A percentile compares a stretch with the other conserved stretches of the same genome.
Conservation (phyloP, 2,888 invertebrate genomes). For the Tetrapedia diversipes region DNA sequence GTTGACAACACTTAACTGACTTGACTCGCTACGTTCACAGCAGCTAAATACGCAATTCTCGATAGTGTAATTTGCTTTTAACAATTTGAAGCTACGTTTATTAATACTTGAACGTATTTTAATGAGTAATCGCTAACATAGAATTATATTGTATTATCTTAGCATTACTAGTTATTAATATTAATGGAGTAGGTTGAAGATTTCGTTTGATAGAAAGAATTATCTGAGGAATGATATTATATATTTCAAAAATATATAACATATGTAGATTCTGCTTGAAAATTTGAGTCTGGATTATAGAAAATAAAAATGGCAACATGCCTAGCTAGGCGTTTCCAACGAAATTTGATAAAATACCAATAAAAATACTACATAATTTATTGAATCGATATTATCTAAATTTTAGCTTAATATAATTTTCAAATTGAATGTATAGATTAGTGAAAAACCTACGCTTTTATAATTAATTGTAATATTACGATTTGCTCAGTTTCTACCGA, state of each 20-base stretch:
- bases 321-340: neutral
- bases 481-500: neutral
- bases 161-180: no score
- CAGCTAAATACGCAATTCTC: slow-evolving; percentile 10
- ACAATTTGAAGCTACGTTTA: neutral
- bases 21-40: slow-evolving; percentile 10
- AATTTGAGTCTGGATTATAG: no score
- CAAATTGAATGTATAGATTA: neutral
- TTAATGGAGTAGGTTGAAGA: no score
- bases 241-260: no score
- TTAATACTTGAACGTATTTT: neutral
- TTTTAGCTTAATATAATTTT: neutral
- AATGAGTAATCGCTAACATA: neutral
- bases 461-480: neutral
- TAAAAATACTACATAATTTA: neutral
- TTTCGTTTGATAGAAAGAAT: no score
- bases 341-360: neutral
- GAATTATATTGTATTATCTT: no score
- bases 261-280: neutral
- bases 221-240: no score
- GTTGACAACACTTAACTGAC: slow-evolving; percentile 35
- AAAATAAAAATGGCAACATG: neutral
- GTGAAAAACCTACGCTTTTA: neutral
- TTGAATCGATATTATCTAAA: no score
- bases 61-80: neutral